Base-by-base conservation (phyloP, 2,797 vertebrate species). In the Girardinus metallicus region DNA sequence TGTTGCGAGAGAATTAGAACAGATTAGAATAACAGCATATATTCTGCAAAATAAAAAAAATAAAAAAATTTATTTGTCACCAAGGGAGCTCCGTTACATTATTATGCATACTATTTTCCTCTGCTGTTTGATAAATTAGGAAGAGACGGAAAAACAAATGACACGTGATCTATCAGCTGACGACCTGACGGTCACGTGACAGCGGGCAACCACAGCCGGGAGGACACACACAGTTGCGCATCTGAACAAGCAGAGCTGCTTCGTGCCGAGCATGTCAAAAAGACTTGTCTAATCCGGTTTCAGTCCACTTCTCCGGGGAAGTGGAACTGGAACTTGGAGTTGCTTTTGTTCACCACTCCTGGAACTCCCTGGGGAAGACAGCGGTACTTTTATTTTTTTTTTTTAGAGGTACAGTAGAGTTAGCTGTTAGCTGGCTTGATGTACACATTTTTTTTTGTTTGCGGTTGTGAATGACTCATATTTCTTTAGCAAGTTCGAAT, bases 91-190 rank as follows among this genome's bases (percentile, higher is more conserved):
- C 21, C 2, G 34, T 4, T 0, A 34, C 9, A 41, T 68, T 11
- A 41, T 10, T 41, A 26, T 23, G 9, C 18, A 9, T 64, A 18
- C 8, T 4, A 39, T 66, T 21, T 12, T 23, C 1, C 16, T 16
- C 34, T 4, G 18, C 18, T 64, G 13, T 62, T 62, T 34, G 5
- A 31, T 8, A 8, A 62, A 62, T 62, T 47, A 31, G 6, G 43
- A n/a, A 70, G 34, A 39, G 4, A 7, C 6, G 31, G 16, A 39
- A 15, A 43, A 51, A 13, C 23, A 10, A 0, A 34, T 6, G 3
- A 0, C 84, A 95, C 90, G 90, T 96, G 95, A 95, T 6, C 1
- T 43, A 74, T 93, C 95, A 96, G 88, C 89, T 95, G 95, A 95
- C 87, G 4, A 31, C 1, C 51, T 49, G 21, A 0, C 1, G n/a